Percentiles rank a stretch among this genome's conserved stretches.
Conservation (phyloP, 2,113 vertebrate species). For the Ellobius talpinus region DNA sequence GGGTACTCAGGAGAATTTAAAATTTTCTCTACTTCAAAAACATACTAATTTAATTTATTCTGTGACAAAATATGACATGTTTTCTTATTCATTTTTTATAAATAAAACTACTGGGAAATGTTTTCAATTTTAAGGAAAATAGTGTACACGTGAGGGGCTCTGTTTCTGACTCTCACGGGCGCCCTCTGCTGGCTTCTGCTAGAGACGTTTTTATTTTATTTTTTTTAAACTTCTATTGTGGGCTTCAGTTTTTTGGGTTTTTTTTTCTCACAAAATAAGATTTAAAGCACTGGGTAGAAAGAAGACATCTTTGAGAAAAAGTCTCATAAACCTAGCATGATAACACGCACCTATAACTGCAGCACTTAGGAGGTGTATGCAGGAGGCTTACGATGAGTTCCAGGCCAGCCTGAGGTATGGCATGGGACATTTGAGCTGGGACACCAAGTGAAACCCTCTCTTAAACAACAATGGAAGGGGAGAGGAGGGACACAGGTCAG, state of each 20-base stretch:
- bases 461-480: neutral
- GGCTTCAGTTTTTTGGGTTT: neutral
- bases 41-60: slow-evolving; percentile 37
- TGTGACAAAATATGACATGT: neutral
- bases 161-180: neutral
- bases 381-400: neutral
- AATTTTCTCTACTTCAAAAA: neutral
- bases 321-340: neutral
- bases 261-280: neutral
- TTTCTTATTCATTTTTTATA: slow-evolving; percentile 40
- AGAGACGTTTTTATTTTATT: neutral
- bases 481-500: neutral
- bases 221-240: no score
- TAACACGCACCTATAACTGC: neutral
- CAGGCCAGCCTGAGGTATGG: neutral
- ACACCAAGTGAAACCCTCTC: neutral
- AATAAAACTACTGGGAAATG: neutral
- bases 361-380: no score
- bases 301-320: neutral
- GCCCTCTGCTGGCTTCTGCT: slow-evolving; percentile 83
- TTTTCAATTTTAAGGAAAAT: neutral
- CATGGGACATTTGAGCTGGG: neutral
- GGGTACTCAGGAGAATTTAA: slow-evolving; percentile 10
- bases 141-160: neutral
- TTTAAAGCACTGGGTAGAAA: neutral